phyloP scores from a whole-genome alignment of 2,797 vertebrate species.

The Cyclopterus lumpus region DNA sequence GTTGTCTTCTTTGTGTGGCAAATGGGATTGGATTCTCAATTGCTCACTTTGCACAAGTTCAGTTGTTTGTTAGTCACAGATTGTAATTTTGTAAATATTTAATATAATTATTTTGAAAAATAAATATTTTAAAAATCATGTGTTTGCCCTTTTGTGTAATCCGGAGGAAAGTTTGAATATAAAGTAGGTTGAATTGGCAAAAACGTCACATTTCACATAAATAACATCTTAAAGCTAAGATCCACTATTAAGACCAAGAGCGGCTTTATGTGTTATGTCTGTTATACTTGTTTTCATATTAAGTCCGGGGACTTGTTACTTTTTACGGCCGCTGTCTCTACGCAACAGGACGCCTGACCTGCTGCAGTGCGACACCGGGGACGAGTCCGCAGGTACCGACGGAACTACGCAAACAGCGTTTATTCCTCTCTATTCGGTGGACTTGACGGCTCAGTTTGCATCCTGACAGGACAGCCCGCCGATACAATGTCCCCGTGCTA shows the following conservation, averaged over 20 bases:
- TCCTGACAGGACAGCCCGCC: background rate
- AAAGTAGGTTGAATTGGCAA: background rate
- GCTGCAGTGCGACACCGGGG: conserved; percentile 90
- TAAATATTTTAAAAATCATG: conserved; percentile 65
- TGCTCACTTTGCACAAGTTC: conserved; percentile 56
- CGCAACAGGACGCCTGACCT: conserved; percentile 84
- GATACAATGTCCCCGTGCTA: background rate
- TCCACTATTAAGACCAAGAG: background rate
- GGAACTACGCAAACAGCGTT: background rate
- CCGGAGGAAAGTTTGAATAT: background rate
- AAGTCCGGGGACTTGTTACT: too few species aligned
- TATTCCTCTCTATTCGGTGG: background rate
- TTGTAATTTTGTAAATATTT: conserved; percentile 70
- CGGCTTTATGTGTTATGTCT: too few species aligned
- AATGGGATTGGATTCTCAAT: background rate
- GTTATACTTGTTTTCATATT: too few species aligned
- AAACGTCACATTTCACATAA: background rate
- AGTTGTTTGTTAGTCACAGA: conserved; percentile 10
- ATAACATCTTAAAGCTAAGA: background rate
- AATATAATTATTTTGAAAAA: conserved; percentile 78
- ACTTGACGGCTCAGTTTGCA: background rate
- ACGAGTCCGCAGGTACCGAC: background rate
- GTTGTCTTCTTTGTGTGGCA: background rate
- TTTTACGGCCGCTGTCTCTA: conserved; percentile 74
- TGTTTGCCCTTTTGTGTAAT: background rate